These are phyloP conservation scores for Girardia tigrina DNA, from an alignment of 2,888 invertebrate genomes.

Conservation along the genomic window DNA sequence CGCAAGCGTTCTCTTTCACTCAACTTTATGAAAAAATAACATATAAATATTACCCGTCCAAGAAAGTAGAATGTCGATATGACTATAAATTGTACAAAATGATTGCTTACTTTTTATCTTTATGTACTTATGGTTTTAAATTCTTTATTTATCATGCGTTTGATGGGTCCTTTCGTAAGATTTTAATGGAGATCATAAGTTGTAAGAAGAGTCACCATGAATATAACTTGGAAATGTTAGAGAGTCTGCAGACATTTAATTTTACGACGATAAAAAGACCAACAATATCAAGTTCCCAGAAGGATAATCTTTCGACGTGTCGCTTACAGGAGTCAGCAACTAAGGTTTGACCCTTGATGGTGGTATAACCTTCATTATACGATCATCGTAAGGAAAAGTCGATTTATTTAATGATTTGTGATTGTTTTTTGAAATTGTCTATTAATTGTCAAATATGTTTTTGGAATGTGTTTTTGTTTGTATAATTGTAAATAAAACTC, in stretches of 20 bases:
- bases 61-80: background rate
- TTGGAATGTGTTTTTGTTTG: too few species aligned
- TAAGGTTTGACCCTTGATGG: too few species aligned
- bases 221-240: background rate
- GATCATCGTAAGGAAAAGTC: too few species aligned
- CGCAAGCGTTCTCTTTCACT: background rate
- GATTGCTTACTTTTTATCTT: background rate
- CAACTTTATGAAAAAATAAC: constrained; percentile 14
- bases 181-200: background rate
- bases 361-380: too few species aligned
- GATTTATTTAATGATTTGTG: too few species aligned
- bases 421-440: too few species aligned
- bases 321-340: too few species aligned
- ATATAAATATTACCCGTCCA: background rate
- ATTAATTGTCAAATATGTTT: too few species aligned
- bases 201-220: background rate
- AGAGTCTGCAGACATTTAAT: background rate
- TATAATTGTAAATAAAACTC: too few species aligned
- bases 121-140: constrained; percentile 14
- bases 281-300: background rate
- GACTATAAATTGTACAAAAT: constrained; percentile 5
- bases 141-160: background rate
- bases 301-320: background rate
- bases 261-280: background rate
- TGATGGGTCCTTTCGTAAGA: background rate